Evolutionary conservation across 2,888 invertebrate genomes (phyloP).

Genomic region (Quadroppia sp.): DNA sequence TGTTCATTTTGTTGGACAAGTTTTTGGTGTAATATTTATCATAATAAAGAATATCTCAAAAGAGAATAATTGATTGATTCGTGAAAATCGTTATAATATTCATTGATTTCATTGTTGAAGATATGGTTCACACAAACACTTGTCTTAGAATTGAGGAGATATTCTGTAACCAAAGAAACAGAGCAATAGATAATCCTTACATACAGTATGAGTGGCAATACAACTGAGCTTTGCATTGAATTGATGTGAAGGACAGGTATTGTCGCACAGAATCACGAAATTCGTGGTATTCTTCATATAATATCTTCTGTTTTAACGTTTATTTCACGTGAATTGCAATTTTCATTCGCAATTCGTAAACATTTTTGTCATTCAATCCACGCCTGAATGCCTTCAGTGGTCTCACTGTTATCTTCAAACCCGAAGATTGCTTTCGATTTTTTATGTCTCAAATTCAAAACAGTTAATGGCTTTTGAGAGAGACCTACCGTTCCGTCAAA

Average conservation of each 20-base stretch:
- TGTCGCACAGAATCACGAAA: background rate
- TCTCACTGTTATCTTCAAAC: conserved; percentile 10
- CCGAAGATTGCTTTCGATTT: conserved; percentile 6
- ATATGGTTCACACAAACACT: background rate
- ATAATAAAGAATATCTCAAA: conserved; percentile 2
- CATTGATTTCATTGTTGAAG: conserved; percentile 15
- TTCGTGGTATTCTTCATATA: background rate
- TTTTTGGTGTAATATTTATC: too few relatives aligned
- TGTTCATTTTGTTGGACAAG: too few relatives aligned
- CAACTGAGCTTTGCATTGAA: background rate
- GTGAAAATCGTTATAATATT: background rate
- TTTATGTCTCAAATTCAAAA: conserved; percentile 14
- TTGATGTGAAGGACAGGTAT: background rate
- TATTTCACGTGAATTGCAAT: conserved; percentile 19
- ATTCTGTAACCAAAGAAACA: conserved; percentile 16
- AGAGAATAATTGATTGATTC: conserved; percentile 15
- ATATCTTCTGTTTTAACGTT: background rate
- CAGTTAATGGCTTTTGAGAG: conserved; percentile 21
- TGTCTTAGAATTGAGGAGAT: background rate
- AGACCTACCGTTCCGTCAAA: background rate
- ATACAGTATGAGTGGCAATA: background rate
- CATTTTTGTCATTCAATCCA: conserved; percentile 22
- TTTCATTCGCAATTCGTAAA: background rate
- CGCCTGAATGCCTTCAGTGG: conserved; percentile 5
- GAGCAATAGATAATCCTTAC: background rate